These are phyloP conservation scores for Dufourea novaeangliae DNA, from an alignment of 1,140 invertebrate species.

Conservation along the genomic window DNA sequence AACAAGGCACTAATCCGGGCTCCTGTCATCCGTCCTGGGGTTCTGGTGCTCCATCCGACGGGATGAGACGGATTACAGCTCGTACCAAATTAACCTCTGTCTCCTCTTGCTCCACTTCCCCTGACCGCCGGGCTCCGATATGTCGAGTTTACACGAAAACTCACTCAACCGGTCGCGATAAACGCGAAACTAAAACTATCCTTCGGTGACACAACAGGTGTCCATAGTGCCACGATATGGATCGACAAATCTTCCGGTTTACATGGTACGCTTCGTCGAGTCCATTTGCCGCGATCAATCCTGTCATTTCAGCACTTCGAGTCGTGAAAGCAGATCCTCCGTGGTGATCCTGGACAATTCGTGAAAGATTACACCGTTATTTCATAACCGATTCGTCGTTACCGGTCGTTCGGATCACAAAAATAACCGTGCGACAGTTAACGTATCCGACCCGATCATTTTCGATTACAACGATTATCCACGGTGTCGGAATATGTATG, in stretches of 20 bases:
- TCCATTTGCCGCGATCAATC: slow-evolving; percentile 61
- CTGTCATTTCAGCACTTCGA: slow-evolving; percentile 51
- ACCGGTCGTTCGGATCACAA: not conserved
- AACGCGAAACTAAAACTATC: slow-evolving; percentile 76
- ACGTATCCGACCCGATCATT: too few relatives aligned
- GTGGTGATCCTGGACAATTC: not conserved
- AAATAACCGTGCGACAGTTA: too few relatives aligned
- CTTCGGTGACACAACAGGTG: slow-evolving; percentile 76
- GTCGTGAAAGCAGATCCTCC: slow-evolving; percentile 44
- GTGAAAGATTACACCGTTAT: not conserved
- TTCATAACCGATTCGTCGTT: not conserved
- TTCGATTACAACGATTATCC: too few relatives aligned
- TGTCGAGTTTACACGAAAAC: slow-evolving; percentile 77
- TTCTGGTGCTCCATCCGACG: slow-evolving; percentile 69
- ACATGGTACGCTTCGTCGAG: slow-evolving; percentile 51
- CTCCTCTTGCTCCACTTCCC: slow-evolving; percentile 43
- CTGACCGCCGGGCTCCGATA: slow-evolving; percentile 20
- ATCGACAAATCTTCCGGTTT: slow-evolving; percentile 68
- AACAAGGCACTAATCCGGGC: slow-evolving; percentile 80
- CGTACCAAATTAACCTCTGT: slow-evolving; percentile 80
- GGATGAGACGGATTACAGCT: slow-evolving; percentile 79
- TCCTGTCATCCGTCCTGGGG: slow-evolving; percentile 72
- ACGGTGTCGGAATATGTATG: too few relatives aligned
- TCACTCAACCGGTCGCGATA: slow-evolving; percentile 76
- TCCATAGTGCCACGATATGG: slow-evolving; percentile 64